Evolutionary conservation across 1,140 invertebrate genomes (phyloP), one percentile per base, ranked within the genome.

Genomic region (Brevipalpus yothersi): DNA sequence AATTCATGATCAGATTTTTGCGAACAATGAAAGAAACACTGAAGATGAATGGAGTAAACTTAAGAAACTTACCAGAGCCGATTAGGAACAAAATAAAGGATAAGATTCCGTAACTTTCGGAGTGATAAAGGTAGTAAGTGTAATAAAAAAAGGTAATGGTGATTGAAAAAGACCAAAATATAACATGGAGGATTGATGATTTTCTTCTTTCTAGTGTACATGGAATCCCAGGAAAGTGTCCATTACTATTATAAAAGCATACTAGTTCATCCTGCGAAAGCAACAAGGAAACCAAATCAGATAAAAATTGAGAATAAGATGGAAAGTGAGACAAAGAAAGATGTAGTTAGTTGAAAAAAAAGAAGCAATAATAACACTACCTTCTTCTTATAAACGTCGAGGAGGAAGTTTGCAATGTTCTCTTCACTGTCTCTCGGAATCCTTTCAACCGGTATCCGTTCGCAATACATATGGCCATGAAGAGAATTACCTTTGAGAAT

Each of bases 401-500:
- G 80, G 45, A 95, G 70, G 82, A 86, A 94, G 56, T 80, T 75
- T 11, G 83, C 78, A 60, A 81, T 81, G 58, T 77, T 80, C 61
- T 80, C 79, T 64, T 92, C 86, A 56, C 66, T 65, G 61, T 79
- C 78, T 53, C 80, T 76, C 0, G 90, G 90, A 43, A 95, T 75
- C 58, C 80, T 75, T 55, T 83, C 79, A 17, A 93, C 72, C 5
- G 83, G 80, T 68, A 91, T 83, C 66, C 90, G 77, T 60, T 83
- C 78, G 64, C 88, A 79, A 68, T 83, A 80, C 69, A 93, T 74
- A 68, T 91, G 80, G 4, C 79, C 83, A 61, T 77, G 73, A 1
- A 87, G 75, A 49, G 73, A 72, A 67, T 82, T 81, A 0, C 89
- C 89, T 60, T 79, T 75, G n/a, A 94, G 67, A 63, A 93, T 73